A percentile compares a stretch with the other conserved stretches of the same genome.
Evolutionary conservation across 2,888 invertebrate species (phyloP).

Genomic region (Allacma fusca): DNA sequence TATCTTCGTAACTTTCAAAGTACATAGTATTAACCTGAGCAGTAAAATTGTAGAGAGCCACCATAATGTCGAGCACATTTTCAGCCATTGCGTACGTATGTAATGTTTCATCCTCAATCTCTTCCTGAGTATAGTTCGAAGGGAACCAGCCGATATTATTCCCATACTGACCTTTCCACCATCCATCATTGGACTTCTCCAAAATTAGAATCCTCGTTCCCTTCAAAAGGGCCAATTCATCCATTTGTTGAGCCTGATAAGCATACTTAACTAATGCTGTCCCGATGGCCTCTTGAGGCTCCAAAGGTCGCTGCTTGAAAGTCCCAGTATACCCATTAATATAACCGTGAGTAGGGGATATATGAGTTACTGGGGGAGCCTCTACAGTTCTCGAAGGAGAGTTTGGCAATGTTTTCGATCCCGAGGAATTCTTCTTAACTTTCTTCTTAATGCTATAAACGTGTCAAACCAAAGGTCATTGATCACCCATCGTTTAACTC

Average conservation of each 20-base stretch:
- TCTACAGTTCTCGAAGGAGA: constrained; percentile 79
- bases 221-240: constrained; percentile 93
- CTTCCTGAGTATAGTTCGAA: constrained; percentile 92
- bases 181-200: constrained; percentile 98
- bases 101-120: constrained; percentile 79
- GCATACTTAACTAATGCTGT: constrained; percentile 95
- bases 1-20: no score
- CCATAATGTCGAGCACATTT: constrained; percentile 93
- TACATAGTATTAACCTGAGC: constrained; percentile 62
- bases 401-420: constrained; percentile 76
- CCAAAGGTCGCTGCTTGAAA: constrained; percentile 71
- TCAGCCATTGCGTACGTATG: constrained; percentile 95
- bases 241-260: constrained; percentile 93
- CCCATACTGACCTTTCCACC: constrained; percentile 83
- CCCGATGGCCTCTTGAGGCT: constrained; percentile 86
- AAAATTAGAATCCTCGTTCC: constrained; percentile 93
- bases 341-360: constrained; percentile 58
- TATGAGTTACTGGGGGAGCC: constrained; percentile 77
- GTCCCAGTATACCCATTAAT: constrained; percentile 56
- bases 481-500: no score
- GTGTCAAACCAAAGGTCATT: no score
- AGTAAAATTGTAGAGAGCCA: constrained; percentile 90
- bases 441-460: constrained; percentile 89
- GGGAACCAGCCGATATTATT: constrained; percentile 87
- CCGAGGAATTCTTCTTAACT: constrained; percentile 75